A percentile compares a stretch with the other conserved stretches of the same genome.
These are phyloP conservation scores for Apolygus lucorum DNA, from an alignment of 1,140 invertebrate species.

Conservation along the genomic window DNA sequence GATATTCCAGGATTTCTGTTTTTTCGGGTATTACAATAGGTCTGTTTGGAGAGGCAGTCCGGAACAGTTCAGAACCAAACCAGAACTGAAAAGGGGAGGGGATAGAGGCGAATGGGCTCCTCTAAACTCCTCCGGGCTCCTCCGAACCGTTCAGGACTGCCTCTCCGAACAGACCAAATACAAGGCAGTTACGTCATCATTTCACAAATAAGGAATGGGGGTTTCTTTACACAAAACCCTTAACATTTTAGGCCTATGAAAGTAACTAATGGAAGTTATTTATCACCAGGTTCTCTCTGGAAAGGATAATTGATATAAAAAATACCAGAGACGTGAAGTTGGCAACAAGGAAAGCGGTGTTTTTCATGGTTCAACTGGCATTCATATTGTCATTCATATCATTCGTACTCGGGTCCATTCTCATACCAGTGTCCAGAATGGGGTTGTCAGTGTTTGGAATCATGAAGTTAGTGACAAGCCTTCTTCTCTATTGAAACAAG, in stretches of 20 bases:
- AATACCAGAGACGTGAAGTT: not conserved
- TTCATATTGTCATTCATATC: not conserved
- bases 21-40: not conserved
- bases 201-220: too few relatives aligned
- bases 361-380: conserved; percentile 10
- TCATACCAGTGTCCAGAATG: conserved; percentile 18
- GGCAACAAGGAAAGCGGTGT: not conserved
- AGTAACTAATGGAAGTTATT: not conserved
- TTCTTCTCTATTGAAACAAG: too few relatives aligned
- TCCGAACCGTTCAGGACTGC: too few relatives aligned
- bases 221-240: not conserved
- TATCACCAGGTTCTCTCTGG: conserved; percentile 11
- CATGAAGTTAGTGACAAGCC: not conserved
- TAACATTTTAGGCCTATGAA: not conserved
- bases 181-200: too few relatives aligned
- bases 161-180: too few relatives aligned
- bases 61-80: too few relatives aligned
- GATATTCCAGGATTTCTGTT: not conserved
- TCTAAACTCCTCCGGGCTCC: too few relatives aligned
- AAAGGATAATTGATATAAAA: not conserved
- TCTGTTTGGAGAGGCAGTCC: too few relatives aligned
- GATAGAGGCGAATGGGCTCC: too few relatives aligned
- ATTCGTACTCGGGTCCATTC: conserved; percentile 18
- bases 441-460: not conserved
- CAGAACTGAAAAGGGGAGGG: too few relatives aligned